Evolutionary conservation across 1,140 invertebrate species (phyloP).

Genomic region (Semibalanus balanoides): DNA sequence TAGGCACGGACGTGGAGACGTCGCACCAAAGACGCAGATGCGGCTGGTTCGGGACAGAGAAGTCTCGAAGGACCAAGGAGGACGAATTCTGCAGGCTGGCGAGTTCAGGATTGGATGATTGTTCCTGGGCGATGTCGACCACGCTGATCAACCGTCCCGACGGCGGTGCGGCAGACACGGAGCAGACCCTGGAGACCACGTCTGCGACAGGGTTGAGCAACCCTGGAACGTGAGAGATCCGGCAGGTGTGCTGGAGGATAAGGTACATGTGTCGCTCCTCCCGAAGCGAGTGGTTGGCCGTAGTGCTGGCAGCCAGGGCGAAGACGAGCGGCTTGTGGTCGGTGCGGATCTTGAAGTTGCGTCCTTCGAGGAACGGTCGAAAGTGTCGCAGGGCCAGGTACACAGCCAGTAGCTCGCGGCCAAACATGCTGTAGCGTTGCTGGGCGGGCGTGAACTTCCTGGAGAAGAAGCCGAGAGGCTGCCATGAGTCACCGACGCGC

Average conservation of each 20-base stretch:
- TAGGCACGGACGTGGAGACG: no score
- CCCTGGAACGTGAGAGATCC: slow-evolving; percentile 8
- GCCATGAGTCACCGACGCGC: slow-evolving; percentile 10
- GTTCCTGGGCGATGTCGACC: no score
- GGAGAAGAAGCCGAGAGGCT: slow-evolving; percentile 16
- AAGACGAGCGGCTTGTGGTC: slow-evolving; percentile 25
- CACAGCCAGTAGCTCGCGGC: slow-evolving; percentile 19
- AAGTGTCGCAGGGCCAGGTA: slow-evolving; percentile 23
- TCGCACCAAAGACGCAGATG: no score
- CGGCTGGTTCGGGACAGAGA: no score
- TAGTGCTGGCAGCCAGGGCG: slow-evolving; percentile 18
- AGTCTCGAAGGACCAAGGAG: no score
- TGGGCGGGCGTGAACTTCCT: slow-evolving; percentile 14
- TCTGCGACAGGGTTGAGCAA: slow-evolving; percentile 15
- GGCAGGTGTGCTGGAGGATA: slow-evolving; percentile 5
- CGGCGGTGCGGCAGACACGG: no score
- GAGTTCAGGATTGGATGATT: no score
- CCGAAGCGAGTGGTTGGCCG: slow-evolving; percentile 16
- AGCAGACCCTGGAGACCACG: slow-evolving; percentile 6
- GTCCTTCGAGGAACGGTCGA: slow-evolving; percentile 22
- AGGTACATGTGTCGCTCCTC: slow-evolving; percentile 15
- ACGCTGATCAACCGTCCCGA: no score
- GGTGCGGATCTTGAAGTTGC: slow-evolving; percentile 23
- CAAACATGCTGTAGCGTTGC: slow-evolving; percentile 18
- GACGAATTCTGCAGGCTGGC: no score